phyloP scores from a whole-genome alignment of 2,113 vertebrate species.

The Abramis brama region DNA sequence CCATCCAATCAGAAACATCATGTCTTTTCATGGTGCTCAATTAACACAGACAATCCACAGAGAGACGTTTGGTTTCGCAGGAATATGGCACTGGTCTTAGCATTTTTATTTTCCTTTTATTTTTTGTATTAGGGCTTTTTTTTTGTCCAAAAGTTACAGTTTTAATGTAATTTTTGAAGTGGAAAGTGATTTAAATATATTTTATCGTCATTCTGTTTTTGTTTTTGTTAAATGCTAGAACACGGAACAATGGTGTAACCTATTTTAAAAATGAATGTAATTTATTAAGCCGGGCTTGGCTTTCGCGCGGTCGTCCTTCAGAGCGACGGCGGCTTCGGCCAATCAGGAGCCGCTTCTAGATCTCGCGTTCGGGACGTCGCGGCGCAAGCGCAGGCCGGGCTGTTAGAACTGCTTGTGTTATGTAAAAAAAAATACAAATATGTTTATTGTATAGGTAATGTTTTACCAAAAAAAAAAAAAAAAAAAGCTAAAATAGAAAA shows the following conservation, averaged over 20 bases:
- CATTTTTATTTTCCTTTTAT: slow-evolving; percentile 43
- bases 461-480: slow-evolving; percentile 71
- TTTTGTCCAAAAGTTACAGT: slow-evolving; percentile 63
- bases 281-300: slow-evolving; percentile 76
- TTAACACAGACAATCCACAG: slow-evolving; percentile 75
- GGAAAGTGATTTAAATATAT: slow-evolving; percentile 68
- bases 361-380: slow-evolving; percentile 65
- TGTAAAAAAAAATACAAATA: slow-evolving; percentile 55
- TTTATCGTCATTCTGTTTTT: slow-evolving; percentile 71
- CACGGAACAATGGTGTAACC: slow-evolving; percentile 73
- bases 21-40: slow-evolving; percentile 76
- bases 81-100: slow-evolving; percentile 50
- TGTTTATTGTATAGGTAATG: slow-evolving; percentile 78
- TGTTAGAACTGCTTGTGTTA: slow-evolving; percentile 76
- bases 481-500: slow-evolving; percentile 51
- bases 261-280: slow-evolving; percentile 82
- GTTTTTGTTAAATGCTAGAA: slow-evolving; percentile 70
- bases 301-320: slow-evolving; percentile 64
- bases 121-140: slow-evolving; percentile 39
- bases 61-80: slow-evolving; percentile 55
- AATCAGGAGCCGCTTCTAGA: slow-evolving; percentile 61
- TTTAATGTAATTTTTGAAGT: slow-evolving; percentile 71
- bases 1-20: slow-evolving; percentile 56
- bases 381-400: slow-evolving; percentile 67
- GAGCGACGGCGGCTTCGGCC: slow-evolving; percentile 61